Evolutionary conservation across 2,113 vertebrate species (phyloP), one percentile per base, ranked within the genome.

Genomic region (Emydocephalus ijimae): DNA sequence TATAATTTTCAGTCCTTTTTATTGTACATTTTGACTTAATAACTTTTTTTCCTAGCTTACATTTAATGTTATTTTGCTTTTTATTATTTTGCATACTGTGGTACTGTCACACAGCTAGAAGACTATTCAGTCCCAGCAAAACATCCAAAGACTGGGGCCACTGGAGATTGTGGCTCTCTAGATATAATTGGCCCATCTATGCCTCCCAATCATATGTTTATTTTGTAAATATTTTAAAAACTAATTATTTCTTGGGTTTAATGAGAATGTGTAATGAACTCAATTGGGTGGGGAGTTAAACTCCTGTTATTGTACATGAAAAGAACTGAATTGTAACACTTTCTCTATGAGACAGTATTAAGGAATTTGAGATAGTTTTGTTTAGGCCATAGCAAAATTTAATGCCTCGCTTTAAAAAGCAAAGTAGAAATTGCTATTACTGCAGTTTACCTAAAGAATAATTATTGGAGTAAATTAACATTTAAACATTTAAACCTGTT

Each of bases 1-100:
- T 93, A 90, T 92, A 96, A 29, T 29, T 26, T 88, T 95, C 96
- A 2, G 20, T 87, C 87, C 85, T 50, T 55, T 18, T 88, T 93
- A 89, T 0, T 3, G 93, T 92, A 93, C 81, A 20, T 88, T 64
- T 61, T 61, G 15, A 29, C 61, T 15, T 54, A 86, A 48, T 50
- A 34, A 74, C 10, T 21, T 57, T 85, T 88, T 54, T 52, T 52
- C 6, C 81, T 89, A 10, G 26, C 54, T 59, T 14, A 88, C 43
- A 88, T 34, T 69, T 69, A 69, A 69, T 34, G n/a, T 85, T 26
- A 1, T 52, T 34, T 10, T 12, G 20, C 45, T 34, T 90, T 39
- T 15, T 56, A n/a, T 15, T 43, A 39, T 48, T 87, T 64, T n/a
- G 26, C 26, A 23, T 61, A 43, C 56, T 43, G 1, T 23, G 81